Evolutionary conservation across 2,888 invertebrate genomes (phyloP), one percentile per base, ranked within the genome.

Genomic region (Cordilura impudica): DNA sequence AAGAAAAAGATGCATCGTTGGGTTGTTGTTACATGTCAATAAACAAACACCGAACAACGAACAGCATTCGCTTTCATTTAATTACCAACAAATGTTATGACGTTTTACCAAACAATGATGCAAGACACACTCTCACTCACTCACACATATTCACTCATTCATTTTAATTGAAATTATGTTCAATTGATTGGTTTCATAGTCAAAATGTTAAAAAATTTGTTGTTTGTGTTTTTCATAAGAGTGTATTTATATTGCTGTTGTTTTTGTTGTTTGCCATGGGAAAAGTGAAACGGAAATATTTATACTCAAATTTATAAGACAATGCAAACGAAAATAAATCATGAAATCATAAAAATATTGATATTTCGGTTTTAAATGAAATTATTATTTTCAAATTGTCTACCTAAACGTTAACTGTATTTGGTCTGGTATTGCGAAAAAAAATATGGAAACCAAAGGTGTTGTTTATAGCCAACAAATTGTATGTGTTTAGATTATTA

Each of bases 61-160:
- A 65, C 58, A 76, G 65, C 65, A 74, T 74, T 74, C 73, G 73
- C 58, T 78, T 78, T 70, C 65, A 65, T 72, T 60, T 60, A 60
- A 60, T 60, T 67, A 74, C 51, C 8, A 74, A 43, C 58, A 39
- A 51, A 49, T 31, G 16, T 56, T 54, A 56, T 35, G 51, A 43
- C 19, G 71, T 31, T 35, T 63, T 63, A 53, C 54, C 3, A 45
- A 56, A 56, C 16, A 56, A 47, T 19, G 45, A 45, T 45, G 54
- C 67, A 56, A 45, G 47, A 29, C 19, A n/a, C 47, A 19, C 18
- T 18, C 12, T 51, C 2, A 23, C 26, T 56, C n/a, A 26, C 26
- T 1, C 14, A 19, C 18, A 51, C 14, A 19, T n/a, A 51, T 21
- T 4, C 18, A 19, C n/a, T 31, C 39, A 4, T 49, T n/a, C 8